A percentile compares a stretch with the other conserved stretches of the same genome.
Conservation (phyloP, 2,113 vertebrate species). For the Dasyprocta punctata region DNA sequence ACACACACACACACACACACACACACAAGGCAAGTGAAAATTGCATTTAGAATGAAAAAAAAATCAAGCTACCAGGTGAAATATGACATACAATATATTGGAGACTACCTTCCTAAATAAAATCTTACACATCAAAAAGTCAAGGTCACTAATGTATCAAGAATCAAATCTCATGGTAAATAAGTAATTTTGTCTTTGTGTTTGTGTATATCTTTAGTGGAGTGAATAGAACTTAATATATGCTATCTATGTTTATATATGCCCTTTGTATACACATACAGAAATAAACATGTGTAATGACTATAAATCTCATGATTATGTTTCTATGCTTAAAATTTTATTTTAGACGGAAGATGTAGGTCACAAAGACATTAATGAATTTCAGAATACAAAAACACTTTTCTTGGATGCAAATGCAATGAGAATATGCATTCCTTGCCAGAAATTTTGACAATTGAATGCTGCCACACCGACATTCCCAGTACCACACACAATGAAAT, state of each 20-base stretch:
- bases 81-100: constrained; percentile 63
- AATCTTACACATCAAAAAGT: constrained; percentile 9
- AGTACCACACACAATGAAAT: accelerated
- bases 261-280: neutral
- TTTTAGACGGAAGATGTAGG: neutral
- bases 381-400: neutral
- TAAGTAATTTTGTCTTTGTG: neutral
- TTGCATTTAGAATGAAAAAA: constrained; percentile 71
- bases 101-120: constrained; percentile 60
- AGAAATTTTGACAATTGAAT: neutral
- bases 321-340: neutral
- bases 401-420: neutral
- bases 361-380: neutral
- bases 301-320: neutral
- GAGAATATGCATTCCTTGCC: constrained; percentile 19
- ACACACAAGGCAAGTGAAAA: constrained; percentile 68
- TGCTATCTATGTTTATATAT: neutral
- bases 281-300: neutral
- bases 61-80: constrained; percentile 67
- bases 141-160: constrained; percentile 48
- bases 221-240: neutral
- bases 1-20: neutral
- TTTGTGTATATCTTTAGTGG: neutral
- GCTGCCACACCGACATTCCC: accelerated
- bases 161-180: constrained; percentile 46